These are phyloP conservation scores for Meloidogyne floridensis DNA, from an alignment of 1,140 invertebrate genomes.

Conservation along the genomic window DNA sequence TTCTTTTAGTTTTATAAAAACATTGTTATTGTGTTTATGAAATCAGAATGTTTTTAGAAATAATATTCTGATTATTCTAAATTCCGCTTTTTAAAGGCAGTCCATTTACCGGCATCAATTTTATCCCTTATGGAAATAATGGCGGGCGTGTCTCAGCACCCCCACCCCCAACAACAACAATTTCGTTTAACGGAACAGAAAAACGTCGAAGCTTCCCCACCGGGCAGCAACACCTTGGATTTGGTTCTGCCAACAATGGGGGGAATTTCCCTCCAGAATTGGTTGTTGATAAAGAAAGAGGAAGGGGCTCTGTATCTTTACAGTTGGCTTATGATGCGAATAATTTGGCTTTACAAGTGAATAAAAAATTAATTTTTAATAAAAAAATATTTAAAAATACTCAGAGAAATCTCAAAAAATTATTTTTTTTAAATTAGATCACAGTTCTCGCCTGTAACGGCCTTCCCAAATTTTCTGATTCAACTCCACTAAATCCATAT, in stretches of 20 bases:
- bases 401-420: constrained; percentile 17
- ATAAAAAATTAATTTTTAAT: constrained; percentile 15
- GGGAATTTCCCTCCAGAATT: constrained; percentile 18
- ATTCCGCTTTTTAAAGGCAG: background rate
- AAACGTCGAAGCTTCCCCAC: background rate
- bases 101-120: constrained; percentile 24
- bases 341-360: constrained; percentile 42
- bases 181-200: background rate
- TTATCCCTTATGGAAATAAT: constrained; percentile 21
- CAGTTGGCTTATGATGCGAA: constrained; percentile 37
- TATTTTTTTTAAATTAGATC: constrained; percentile 43
- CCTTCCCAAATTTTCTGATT: constrained; percentile 52
- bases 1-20: too few relatives aligned
- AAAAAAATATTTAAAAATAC: background rate
- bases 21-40: too few relatives aligned
- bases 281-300: constrained; percentile 3
- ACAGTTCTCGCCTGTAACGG: constrained; percentile 56
- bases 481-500: constrained; percentile 76
- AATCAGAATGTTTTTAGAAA: too few relatives aligned
- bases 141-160: background rate
- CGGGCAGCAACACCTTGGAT: background rate
- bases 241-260: background rate
- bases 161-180: constrained; percentile 23
- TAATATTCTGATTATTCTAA: background rate
- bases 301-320: constrained; percentile 40